phyloP scores from a whole-genome alignment of 2,797 vertebrate genomes.

The Ceryle rudis region DNA sequence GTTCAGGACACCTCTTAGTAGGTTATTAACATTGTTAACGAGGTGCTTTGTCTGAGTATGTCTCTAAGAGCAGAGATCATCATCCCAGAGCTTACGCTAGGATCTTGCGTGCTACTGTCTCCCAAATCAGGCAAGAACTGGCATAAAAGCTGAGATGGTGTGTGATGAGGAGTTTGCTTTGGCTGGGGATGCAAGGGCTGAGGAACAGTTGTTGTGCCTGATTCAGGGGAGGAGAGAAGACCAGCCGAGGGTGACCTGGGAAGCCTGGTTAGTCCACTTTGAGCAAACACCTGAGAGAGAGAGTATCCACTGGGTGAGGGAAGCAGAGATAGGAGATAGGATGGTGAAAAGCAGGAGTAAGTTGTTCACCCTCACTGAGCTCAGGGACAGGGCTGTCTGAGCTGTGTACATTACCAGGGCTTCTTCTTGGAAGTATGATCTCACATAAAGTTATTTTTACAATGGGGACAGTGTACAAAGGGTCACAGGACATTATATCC shows the following conservation, averaged over 20 bases:
- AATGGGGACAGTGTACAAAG: neutral
- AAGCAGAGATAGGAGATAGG: neutral
- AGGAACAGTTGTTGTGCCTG: neutral
- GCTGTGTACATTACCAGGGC: neutral
- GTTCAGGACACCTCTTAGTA: neutral
- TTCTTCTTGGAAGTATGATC: neutral
- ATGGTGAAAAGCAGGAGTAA: neutral
- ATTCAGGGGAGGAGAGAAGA: neutral
- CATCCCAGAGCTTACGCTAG: neutral
- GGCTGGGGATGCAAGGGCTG: neutral
- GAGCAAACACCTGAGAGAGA: neutral
- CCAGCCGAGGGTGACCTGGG: neutral
- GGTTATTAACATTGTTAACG: neutral
- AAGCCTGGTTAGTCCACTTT: neutral
- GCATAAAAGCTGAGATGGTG: neutral
- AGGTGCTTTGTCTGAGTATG: neutral
- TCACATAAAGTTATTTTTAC: slow-evolving; percentile 18
- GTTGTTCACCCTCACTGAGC: neutral
- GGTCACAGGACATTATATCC: neutral
- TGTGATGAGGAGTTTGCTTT: neutral
- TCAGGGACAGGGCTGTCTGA: neutral
- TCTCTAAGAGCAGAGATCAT: neutral
- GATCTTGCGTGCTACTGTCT: neutral
- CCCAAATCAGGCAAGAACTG: neutral
- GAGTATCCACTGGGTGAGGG: neutral